phyloP scores from a whole-genome alignment of 2,113 vertebrate genomes.

The Microtus oregoni region DNA sequence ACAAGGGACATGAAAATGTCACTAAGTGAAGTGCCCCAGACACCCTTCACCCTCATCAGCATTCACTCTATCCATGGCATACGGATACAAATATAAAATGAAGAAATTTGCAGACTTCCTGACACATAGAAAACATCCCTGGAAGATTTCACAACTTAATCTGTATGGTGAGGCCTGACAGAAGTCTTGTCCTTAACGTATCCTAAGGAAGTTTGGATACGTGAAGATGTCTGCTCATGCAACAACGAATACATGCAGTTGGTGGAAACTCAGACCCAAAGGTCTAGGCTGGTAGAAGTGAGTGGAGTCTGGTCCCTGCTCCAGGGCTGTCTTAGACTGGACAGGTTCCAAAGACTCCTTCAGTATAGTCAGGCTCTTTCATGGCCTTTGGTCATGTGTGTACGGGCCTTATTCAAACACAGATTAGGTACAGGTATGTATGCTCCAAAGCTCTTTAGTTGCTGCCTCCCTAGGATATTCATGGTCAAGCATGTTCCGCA shows the following conservation, averaged over 20 bases:
- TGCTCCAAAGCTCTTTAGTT: neutral
- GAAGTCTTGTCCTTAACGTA: neutral
- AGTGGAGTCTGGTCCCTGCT: neutral
- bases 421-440: neutral
- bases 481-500: neutral
- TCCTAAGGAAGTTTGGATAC: neutral
- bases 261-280: neutral
- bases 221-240: neutral
- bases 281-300: neutral
- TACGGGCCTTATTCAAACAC: neutral
- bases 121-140: neutral
- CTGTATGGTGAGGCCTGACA: neutral
- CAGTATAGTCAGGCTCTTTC: neutral
- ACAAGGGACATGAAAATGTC: neutral
- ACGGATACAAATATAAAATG: neutral
- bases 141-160: neutral
- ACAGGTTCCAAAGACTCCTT: neutral
- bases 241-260: neutral
- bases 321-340: neutral
- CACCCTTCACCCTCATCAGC: neutral
- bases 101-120: neutral
- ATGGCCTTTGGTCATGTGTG: neutral
- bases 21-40: constrained; percentile 7
- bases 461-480: neutral
- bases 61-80: neutral